These are phyloP conservation scores for Phrynosoma platyrhinos DNA, from an alignment of 2,113 vertebrate species.

Conservation along the genomic window DNA sequence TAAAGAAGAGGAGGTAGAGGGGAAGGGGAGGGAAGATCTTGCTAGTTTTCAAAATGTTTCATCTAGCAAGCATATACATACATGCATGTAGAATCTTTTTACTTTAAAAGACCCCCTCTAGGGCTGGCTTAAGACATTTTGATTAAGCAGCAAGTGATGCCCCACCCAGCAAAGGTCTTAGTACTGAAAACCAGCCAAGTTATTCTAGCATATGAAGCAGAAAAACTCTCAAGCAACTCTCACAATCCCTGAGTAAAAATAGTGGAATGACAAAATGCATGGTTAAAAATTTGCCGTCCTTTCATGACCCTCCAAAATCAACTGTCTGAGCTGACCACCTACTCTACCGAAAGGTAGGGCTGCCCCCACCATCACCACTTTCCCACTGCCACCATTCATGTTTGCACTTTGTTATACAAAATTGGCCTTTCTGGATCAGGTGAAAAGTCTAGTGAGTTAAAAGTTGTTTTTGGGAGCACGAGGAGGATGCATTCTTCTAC, in stretches of 20 bases:
- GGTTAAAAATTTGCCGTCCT: background rate
- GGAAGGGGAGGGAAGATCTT: conserved; percentile 6
- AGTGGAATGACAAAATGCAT: background rate
- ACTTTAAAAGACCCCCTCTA: background rate
- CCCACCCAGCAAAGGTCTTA: background rate
- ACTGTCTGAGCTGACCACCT: background rate
- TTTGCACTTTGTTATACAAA: no score
- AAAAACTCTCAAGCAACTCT: background rate
- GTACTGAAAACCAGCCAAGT: background rate
- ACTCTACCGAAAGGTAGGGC: background rate
- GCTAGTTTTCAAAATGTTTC: conserved; percentile 58
- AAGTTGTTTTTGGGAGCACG: no score
- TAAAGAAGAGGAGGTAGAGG: conserved; percentile 56
- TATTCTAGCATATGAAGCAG: background rate
- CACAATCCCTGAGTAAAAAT: background rate
- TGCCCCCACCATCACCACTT: no score
- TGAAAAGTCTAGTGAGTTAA: no score
- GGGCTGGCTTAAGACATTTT: background rate
- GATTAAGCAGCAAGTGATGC: background rate
- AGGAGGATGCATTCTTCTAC: no score
- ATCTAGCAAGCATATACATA: conserved; percentile 39
- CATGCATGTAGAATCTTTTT: background rate
- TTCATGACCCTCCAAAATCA: background rate
- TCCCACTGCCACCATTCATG: no score
- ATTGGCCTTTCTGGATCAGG: no score